Percentiles rank a stretch among this genome's conserved stretches.
phyloP scores from a whole-genome alignment of 1,140 invertebrate species.

The Acromyrmex charruanus region DNA sequence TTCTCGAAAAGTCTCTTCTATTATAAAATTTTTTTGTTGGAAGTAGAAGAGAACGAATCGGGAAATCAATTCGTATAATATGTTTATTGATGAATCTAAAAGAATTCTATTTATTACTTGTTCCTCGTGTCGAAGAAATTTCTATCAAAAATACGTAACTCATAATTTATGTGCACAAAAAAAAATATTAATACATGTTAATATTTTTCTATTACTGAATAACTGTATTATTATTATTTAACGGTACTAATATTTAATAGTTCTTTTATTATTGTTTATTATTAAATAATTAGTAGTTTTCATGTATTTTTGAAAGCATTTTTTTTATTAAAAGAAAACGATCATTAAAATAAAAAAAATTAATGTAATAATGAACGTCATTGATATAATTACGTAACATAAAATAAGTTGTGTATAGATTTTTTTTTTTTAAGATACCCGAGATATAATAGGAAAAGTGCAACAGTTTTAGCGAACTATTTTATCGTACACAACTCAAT shows the following conservation, averaged over 20 bases:
- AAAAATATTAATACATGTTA: background rate
- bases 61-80: background rate
- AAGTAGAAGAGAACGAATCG: background rate
- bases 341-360: background rate
- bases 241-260: too few relatives aligned
- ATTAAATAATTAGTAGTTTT: background rate
- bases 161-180: background rate
- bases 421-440: conserved; percentile 5
- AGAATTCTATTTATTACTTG: background rate
- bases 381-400: background rate
- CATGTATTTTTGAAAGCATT: background rate
- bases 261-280: background rate
- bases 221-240: too few relatives aligned
- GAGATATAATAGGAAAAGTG: conserved; percentile 9
- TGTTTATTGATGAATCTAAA: background rate
- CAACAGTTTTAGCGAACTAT: conserved; percentile 39
- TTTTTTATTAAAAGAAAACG: background rate
- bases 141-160: background rate
- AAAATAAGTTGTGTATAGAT: background rate
- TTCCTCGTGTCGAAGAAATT: background rate
- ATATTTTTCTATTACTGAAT: background rate
- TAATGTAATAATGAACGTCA: background rate
- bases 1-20: background rate
- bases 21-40: background rate
- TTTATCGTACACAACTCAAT: conserved; percentile 15